phyloP scores from a whole-genome alignment of 2,888 invertebrate genomes.

The Sinopyrophorus schimmeli region DNA sequence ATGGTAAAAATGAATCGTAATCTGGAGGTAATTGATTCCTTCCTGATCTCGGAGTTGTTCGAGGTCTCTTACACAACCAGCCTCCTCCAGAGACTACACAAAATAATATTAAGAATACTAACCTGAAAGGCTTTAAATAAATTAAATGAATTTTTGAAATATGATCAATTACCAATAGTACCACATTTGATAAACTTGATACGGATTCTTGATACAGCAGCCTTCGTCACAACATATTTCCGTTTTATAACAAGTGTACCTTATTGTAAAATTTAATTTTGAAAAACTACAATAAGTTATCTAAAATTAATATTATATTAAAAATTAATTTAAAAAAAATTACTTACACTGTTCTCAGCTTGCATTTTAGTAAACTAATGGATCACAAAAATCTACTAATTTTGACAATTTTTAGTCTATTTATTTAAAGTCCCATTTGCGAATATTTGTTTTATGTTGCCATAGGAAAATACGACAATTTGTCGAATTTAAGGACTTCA shows the following conservation, averaged over 20 bases:
- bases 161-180: constrained; percentile 27
- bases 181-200: constrained; percentile 26
- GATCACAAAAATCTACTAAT: too few species aligned
- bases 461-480: too few species aligned
- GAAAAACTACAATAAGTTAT: constrained; percentile 24
- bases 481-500: too few species aligned
- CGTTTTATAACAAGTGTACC: constrained; percentile 26
- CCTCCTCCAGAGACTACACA: constrained; percentile 8
- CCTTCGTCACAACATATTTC: constrained; percentile 30
- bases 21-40: neutral
- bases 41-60: neutral
- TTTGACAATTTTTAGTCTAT: too few species aligned
- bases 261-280: constrained; percentile 8
- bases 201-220: constrained; percentile 24
- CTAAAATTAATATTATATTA: too few species aligned
- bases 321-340: too few species aligned
- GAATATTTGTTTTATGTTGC: too few species aligned
- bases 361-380: too few species aligned
- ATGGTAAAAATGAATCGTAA: too few species aligned
- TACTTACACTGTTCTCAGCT: too few species aligned
- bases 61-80: constrained; percentile 15
- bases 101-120: constrained; percentile 9
- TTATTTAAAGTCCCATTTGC: too few species aligned
- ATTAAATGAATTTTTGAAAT: neutral
- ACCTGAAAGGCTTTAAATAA: constrained; percentile 4